Conservation (phyloP, 2,113 vertebrate genomes). For the Calyptommatus sinebrachiatus region DNA sequence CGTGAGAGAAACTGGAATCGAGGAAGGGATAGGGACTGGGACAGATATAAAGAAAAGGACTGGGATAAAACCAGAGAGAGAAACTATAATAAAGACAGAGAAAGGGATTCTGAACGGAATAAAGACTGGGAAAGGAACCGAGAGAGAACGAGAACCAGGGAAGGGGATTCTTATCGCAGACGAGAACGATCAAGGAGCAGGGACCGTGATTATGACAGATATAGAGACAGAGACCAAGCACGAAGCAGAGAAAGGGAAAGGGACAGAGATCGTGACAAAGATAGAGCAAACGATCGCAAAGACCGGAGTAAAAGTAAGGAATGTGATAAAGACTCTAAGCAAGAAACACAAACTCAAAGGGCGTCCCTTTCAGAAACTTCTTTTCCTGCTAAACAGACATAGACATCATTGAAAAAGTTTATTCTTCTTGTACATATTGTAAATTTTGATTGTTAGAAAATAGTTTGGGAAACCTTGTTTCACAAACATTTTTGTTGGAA, state of each 20-base stretch:
- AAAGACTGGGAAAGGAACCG: conserved; percentile 61
- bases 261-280: conserved; percentile 69
- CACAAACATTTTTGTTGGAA: conserved; percentile 30
- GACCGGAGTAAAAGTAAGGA: conserved; percentile 79
- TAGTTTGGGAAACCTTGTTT: conserved; percentile 50
- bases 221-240: conserved; percentile 66
- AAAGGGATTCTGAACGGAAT: conserved; percentile 64
- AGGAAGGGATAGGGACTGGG: conserved; percentile 76
- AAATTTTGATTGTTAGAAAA: conserved; percentile 44
- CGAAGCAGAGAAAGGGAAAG: conserved; percentile 69
- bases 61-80: conserved; percentile 62
- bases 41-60: conserved; percentile 68
- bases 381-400: conserved; percentile 58
- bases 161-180: conserved; percentile 28
- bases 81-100: conserved; percentile 64
- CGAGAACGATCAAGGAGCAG: conserved; percentile 63
- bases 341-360: conserved; percentile 74
- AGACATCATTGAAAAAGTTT: conserved; percentile 45
- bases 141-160: conserved; percentile 55
- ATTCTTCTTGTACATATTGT: conserved; percentile 54
- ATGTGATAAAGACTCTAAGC: conserved; percentile 75
- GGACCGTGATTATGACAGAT: conserved; percentile 59
- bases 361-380: conserved; percentile 58
- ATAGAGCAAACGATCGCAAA: conserved; percentile 74
- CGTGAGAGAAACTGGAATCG: conserved; percentile 76